Evolutionary conservation across 2,888 invertebrate species (phyloP), one percentile per base, ranked within the genome.

Genomic region (Cephus spinipes): DNA sequence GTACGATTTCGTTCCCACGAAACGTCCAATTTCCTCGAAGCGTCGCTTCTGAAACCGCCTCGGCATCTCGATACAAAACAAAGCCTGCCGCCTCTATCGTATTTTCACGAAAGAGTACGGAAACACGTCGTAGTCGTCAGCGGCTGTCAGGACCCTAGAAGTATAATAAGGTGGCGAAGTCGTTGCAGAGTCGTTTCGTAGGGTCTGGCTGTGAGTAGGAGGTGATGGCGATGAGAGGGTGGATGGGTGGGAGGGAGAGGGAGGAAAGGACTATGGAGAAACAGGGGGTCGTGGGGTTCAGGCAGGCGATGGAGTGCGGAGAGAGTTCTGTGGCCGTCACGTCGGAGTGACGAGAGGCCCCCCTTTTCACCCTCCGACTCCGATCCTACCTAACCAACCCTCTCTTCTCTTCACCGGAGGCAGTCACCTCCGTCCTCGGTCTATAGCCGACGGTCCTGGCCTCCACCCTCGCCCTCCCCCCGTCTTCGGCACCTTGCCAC

Each of bases 291-390:
- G 31, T 33, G 71, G 71, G 71, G 55, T 23, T 55, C 55, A 76
- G 81, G 79, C 76, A 77, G 78, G 81, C 84, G 81, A 84, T 83
- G 81, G 86, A 86, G 85, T 85, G 85, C 81, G 83, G 84, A 83
- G 83, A 80, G 85, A 86, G 86, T 87, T 87, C 86, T 85, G 87
- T 83, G 85, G 85, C 86, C 86, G 86, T 88, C 87, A 87, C 87
- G 85, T 87, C 85, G 85, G 83, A 88, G 87, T 89, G 89, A 89
- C 89, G 89, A 88, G 89, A 87, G 84, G 86, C 85, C 81, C 80
- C 80, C 82, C 76, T 35, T 31, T 15, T 40, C 71, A n/a, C 11
- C 79, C 36, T 30, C 75, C n/a, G 68, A 34, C 68, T 69, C 78
- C 73, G 75, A 77, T 77, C 82, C 81, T 69, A 80, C 84, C 84